Base-by-base conservation (phyloP, 2,797 vertebrate species). In the Ataeniobius toweri region DNA sequence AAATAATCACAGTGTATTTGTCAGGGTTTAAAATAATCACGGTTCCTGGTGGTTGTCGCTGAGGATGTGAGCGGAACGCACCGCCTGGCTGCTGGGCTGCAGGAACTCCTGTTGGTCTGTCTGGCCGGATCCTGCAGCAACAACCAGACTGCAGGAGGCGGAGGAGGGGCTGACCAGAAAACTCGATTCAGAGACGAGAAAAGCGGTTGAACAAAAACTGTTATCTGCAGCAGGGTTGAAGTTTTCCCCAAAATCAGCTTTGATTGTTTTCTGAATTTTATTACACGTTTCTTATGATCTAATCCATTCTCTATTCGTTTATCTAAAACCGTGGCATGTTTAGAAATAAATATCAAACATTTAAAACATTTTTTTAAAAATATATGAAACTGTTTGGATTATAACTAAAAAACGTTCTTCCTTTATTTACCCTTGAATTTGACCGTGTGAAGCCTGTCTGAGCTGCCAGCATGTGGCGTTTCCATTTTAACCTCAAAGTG, bases 41-140 rank as follows among this genome's bases (percentile, higher is more conserved):
- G 76, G 80, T 79, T 80, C 75, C 67, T 63, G 76, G 58, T 79
- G 81, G 58, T 72, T 83, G 72, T 48, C 74, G 71, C 53, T 83
- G 75, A 51, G 44, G 76, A 79, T 75, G 76, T 55, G 65, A 65
- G 20, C 76, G 41, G 22, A 44, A 55, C 73, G 61, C 59, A 46
- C 20, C 28, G 59, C 78, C 51, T 79, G 75, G 63, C 76, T 74
- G 58, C 69, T 28, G 71, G 9, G 72, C 41, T 31, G 69, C 70
- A 58, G 79, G 56, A 78, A 75, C 39, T 76, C 70, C 50, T 85
- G 77, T 59, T 74, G 51, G 77, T 79, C 73, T 71, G 76, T 74
- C 16, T 10, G 71, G 41, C 39, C 61, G 72, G 72, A 79, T 26
- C 70, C 44, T 55, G 55, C 78, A 83, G 71, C 82, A 82, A 74